These are phyloP conservation scores for Pogonus chalceus DNA, from an alignment of 1,140 invertebrate species.

Conservation along the genomic window DNA sequence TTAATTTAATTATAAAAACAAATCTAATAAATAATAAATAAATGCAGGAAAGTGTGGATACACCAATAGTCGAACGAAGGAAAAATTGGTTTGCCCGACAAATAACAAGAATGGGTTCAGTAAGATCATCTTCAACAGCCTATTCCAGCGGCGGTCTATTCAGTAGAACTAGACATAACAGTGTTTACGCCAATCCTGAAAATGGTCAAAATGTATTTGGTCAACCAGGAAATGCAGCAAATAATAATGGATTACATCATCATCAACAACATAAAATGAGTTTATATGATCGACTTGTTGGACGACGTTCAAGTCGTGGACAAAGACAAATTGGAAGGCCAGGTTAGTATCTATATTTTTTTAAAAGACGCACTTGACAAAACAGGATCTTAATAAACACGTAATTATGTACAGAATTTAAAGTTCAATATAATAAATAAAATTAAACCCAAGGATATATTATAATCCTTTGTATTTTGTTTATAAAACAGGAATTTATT, in stretches of 20 bases:
- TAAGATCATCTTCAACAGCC: constrained; percentile 69
- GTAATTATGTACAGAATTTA: too few species aligned
- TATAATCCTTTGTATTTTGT: constrained; percentile 5
- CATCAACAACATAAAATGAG: constrained; percentile 55
- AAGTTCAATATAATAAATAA: too few species aligned
- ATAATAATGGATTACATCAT: constrained; percentile 25
- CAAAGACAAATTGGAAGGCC: constrained; percentile 34
- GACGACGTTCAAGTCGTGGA: constrained; percentile 62
- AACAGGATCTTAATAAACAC: too few species aligned
- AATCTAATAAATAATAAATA: constrained; percentile 1
- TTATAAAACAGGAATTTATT: not conserved
- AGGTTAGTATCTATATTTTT: constrained; percentile 18
- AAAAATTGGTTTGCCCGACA: constrained; percentile 73
- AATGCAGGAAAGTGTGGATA: constrained; percentile 72
- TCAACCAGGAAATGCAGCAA: constrained; percentile 24
- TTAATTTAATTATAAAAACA: not conserved
- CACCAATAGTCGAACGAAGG: constrained; percentile 68
- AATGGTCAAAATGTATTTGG: constrained; percentile 39
- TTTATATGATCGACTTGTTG: constrained; percentile 67
- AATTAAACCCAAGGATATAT: too few species aligned
- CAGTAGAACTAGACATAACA: constrained; percentile 41
- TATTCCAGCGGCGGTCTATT: constrained; percentile 73
- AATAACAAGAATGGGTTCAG: constrained; percentile 72
- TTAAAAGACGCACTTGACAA: too few species aligned
- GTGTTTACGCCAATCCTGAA: constrained; percentile 71